Conservation (phyloP, 2,113 vertebrate species). For the Bufo gargarizans region DNA sequence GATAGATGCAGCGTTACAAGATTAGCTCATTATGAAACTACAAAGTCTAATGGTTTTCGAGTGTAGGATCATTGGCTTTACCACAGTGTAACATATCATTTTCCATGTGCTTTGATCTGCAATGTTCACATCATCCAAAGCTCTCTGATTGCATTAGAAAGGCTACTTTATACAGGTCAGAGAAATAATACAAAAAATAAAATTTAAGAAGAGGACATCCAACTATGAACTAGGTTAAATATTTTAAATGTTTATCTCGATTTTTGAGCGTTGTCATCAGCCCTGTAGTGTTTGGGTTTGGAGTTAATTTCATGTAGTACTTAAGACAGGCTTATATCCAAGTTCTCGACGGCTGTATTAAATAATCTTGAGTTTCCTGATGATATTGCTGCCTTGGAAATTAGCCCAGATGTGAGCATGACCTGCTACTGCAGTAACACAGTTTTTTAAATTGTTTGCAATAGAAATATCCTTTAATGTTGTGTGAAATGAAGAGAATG, state of each 20-base stretch:
- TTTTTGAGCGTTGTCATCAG: neutral
- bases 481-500: neutral
- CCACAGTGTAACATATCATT: slow-evolving; percentile 37
- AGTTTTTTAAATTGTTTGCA: slow-evolving; percentile 53
- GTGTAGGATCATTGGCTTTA: slow-evolving; percentile 50
- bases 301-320: slow-evolving; percentile 26
- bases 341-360: neutral
- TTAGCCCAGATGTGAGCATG: slow-evolving; percentile 12
- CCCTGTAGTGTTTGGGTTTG: neutral
- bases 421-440: slow-evolving; percentile 2
- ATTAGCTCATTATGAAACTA: slow-evolving; percentile 47
- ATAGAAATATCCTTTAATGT: neutral
- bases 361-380: slow-evolving; percentile 36
- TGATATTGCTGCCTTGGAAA: slow-evolving; percentile 60
- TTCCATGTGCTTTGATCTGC: slow-evolving; percentile 48
- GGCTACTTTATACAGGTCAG: slow-evolving; percentile 4
- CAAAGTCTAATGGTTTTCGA: slow-evolving; percentile 54
- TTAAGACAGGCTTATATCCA: neutral
- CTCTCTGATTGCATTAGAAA: slow-evolving; percentile 28
- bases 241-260: neutral
- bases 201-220: neutral
- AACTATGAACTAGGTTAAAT: neutral
- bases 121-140: slow-evolving; percentile 31
- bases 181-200: neutral
- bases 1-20: slow-evolving; percentile 41